These are phyloP conservation scores for Megalurothrips usitatus DNA, from an alignment of 2,888 invertebrate genomes.

Conservation along the genomic window DNA sequence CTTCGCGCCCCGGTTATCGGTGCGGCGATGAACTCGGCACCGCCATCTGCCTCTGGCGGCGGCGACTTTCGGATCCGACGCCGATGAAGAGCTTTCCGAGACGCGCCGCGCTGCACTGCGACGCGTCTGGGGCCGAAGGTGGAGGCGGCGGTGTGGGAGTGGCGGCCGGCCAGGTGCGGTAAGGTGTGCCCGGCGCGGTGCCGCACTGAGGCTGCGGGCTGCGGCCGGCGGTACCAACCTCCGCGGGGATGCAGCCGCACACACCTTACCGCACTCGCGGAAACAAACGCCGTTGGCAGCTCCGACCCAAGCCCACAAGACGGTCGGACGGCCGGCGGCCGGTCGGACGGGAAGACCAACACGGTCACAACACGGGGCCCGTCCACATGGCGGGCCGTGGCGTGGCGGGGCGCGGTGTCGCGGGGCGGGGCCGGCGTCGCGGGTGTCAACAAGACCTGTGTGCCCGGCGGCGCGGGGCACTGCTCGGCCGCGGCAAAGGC, in stretches of 20 bases:
- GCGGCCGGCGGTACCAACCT: neutral
- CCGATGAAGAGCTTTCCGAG: too few species aligned
- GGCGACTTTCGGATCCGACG: too few species aligned
- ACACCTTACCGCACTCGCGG: neutral
- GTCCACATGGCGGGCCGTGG: neutral
- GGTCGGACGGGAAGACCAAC: too few species aligned
- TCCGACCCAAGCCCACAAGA: neutral
- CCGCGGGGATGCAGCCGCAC: neutral
- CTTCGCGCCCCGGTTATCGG: neutral
- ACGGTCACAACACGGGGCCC: neutral
- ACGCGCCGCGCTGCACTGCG: too few species aligned
- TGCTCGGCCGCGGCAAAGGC: too few species aligned
- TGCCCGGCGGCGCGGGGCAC: constrained; percentile 28
- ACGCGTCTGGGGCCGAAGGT: constrained; percentile 2
- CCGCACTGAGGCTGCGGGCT: neutral
- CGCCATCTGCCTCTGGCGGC: too few species aligned
- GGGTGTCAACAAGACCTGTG: neutral
- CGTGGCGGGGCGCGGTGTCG: neutral
- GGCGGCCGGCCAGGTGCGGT: constrained; percentile 29
- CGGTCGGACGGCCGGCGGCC: neutral
- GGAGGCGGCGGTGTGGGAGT: constrained; percentile 14
- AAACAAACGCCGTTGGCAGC: neutral
- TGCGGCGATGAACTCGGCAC: neutral
- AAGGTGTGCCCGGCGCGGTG: constrained; percentile 29
- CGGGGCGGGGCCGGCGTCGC: neutral